Evolutionary conservation across 53 echinoderm and acorn worm genomes (phyloP).

Genomic region (Hippasteria phrygiana): DNA sequence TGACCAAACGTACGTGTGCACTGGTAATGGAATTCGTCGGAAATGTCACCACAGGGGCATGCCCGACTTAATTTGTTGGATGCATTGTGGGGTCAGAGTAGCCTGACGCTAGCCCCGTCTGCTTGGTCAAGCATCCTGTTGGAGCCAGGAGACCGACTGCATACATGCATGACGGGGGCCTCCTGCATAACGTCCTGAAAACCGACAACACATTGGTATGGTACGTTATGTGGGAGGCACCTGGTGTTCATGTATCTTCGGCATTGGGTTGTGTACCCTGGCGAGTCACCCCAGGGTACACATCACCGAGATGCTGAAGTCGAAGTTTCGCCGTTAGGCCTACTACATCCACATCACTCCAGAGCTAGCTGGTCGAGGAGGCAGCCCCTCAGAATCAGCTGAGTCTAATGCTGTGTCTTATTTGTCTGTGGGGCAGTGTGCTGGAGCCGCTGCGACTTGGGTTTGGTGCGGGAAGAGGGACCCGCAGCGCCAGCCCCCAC

Average conservation of each 20-base stretch:
- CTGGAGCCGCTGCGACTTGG: background rate
- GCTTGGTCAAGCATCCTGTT: background rate
- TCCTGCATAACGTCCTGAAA: background rate
- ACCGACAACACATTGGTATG: conserved; percentile 22
- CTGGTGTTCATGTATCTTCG: conserved; percentile 5
- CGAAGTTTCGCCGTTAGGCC: background rate
- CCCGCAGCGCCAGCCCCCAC: background rate
- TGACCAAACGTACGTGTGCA: background rate
- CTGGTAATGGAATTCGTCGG: conserved; percentile 23
- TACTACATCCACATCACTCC: conserved; percentile 11
- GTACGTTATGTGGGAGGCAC: background rate
- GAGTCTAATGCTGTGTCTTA: background rate
- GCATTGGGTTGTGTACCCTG: background rate
- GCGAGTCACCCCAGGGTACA: background rate
- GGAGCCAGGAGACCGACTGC: background rate
- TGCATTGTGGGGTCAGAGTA: conserved; percentile 2
- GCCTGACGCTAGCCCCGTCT: background rate
- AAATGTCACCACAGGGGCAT: background rate
- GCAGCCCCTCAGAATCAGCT: background rate
- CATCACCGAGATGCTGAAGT: background rate
- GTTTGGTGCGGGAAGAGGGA: background rate
- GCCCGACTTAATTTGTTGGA: conserved; percentile 10
- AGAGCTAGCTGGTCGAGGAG: conserved; percentile 21
- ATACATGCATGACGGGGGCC: background rate
- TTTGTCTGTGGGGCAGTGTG: background rate